These are phyloP conservation scores for Perizoma affinitatum DNA, from an alignment of 2,888 invertebrate genomes.

Conservation along the genomic window DNA sequence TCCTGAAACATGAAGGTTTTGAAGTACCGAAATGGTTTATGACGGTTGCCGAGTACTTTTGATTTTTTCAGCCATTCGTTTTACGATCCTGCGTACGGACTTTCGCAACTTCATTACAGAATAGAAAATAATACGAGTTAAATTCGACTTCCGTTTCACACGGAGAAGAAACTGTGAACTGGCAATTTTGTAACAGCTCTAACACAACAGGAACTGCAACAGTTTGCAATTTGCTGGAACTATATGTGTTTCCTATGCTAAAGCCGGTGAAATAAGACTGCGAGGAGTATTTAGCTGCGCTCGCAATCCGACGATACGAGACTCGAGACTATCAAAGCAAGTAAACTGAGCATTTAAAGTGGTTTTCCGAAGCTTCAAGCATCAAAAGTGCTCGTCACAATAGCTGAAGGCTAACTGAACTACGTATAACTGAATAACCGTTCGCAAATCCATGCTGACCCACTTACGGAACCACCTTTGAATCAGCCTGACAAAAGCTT, in stretches of 20 bases:
- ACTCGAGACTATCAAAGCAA: conserved; percentile 43
- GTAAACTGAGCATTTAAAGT: conserved; percentile 48
- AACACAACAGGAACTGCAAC: conserved; percentile 37
- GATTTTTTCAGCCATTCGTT: conserved; percentile 60
- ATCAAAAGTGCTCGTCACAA: conserved; percentile 54
- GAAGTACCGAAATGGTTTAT: conserved; percentile 61
- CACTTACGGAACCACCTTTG: conserved; percentile 76
- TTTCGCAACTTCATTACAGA: conserved; percentile 35
- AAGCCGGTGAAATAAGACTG: conserved; percentile 35
- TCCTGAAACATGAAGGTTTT: conserved; percentile 66
- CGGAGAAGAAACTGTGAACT: conserved; percentile 33
- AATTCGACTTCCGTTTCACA: conserved; percentile 30
- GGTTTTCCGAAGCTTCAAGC: conserved; percentile 56
- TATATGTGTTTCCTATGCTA: conserved; percentile 38
- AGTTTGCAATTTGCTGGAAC: conserved; percentile 36
- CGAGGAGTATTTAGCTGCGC: conserved; percentile 28
- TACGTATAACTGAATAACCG: conserved; percentile 57
- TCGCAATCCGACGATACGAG: conserved; percentile 26
- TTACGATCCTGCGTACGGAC: conserved; percentile 35
- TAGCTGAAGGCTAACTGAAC: conserved; percentile 50
- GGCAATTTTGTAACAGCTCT: conserved; percentile 34
- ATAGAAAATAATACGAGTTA: conserved; percentile 34
- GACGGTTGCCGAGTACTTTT: conserved; percentile 50
- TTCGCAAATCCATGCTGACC: conserved; percentile 72
- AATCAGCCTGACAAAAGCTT: conserved; percentile 75